Evolutionary conservation across 1,140 invertebrate genomes (phyloP).

Genomic region (Diabrotica undecimpunctata): DNA sequence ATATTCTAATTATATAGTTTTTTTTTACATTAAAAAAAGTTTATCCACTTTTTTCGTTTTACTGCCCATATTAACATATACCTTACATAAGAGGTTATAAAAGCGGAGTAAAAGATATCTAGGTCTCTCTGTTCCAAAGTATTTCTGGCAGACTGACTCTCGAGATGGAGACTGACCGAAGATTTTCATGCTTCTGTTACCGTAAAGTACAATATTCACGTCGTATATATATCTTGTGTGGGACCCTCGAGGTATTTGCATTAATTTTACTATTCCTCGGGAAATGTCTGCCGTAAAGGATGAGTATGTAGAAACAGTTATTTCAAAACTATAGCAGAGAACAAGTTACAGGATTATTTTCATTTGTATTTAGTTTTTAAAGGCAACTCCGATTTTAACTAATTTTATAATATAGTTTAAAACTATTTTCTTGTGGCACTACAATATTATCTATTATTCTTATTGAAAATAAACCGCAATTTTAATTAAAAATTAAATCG

Average conservation of each 20-base stretch:
- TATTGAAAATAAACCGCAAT: too few species aligned
- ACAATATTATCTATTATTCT: too few species aligned
- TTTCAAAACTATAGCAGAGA: background rate
- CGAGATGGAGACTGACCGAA: constrained; percentile 9
- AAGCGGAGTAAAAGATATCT: background rate
- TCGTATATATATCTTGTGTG: constrained; percentile 6
- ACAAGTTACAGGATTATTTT: too few species aligned
- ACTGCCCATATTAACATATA: background rate
- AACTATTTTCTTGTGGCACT: too few species aligned
- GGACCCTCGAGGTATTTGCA: constrained; percentile 8
- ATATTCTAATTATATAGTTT: too few species aligned
- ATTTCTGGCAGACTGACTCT: constrained; percentile 5
- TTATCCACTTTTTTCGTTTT: too few species aligned
- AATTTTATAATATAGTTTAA: too few species aligned
- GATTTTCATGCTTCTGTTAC: constrained; percentile 9
- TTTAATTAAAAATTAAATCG: too few species aligned
- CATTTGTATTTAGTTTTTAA: too few species aligned
- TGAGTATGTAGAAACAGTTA: background rate
- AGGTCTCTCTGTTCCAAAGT: background rate
- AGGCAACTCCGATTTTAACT: too few species aligned
- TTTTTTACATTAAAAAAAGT: too few species aligned
- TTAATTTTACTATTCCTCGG: constrained; percentile 9
- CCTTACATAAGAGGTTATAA: background rate
- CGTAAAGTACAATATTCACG: constrained; percentile 5
- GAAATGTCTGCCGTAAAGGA: constrained; percentile 3